Base-by-base conservation (phyloP, 2,797 vertebrate species). In the Gymnothorax javanicus region DNA sequence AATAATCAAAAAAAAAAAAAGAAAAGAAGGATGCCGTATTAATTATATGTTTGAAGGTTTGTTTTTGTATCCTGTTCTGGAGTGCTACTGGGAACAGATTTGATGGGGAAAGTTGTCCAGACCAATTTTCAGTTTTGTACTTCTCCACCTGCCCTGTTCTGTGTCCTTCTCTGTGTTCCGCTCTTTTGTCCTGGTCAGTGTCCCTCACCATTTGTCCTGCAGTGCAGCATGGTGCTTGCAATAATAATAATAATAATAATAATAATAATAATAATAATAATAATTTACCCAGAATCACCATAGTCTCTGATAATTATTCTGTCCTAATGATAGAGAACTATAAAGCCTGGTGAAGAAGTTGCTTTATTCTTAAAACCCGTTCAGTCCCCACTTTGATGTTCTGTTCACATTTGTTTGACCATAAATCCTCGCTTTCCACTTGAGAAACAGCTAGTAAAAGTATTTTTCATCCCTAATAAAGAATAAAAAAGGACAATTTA, bases 81-180 rank as follows among this genome's bases (percentile, higher is more conserved):
- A 54, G 27, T 86, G 86, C 58, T 17, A n/a, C 33, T n/a, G 77
- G 54, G 79, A 69, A 27, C 20, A 50, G 52, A 7, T 83, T 83
- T 73, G 64, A 57, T 12, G 56, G 56, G 12, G 56, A 82, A 82
- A 58, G 56, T 27, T 83, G 56, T 20, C 23, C 25, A n/a, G 52
- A 81, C 77, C 77, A 23, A 81, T 81, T 11, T 91, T 17, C 23
- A 20, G 3, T n/a, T 56, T 56, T 91, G 52, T 52, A n/a, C 77
- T 11, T 56, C 77, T 94, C 92, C 23, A 90, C 93, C 91, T 92
- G 89, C 88, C 56, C 87, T 52, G 57, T 60, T 27, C 56, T 59
- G 7, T 62, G 13, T 23, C 59, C 83, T 1, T 25, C 59, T 23
- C 84, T 50, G 20, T 81, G 77, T 56, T 3, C 77, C 54, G 77